Evolutionary conservation across 2,113 vertebrate species (phyloP), one percentile per base, ranked within the genome.

Genomic region (Ophthalmolycus amberensis): DNA sequence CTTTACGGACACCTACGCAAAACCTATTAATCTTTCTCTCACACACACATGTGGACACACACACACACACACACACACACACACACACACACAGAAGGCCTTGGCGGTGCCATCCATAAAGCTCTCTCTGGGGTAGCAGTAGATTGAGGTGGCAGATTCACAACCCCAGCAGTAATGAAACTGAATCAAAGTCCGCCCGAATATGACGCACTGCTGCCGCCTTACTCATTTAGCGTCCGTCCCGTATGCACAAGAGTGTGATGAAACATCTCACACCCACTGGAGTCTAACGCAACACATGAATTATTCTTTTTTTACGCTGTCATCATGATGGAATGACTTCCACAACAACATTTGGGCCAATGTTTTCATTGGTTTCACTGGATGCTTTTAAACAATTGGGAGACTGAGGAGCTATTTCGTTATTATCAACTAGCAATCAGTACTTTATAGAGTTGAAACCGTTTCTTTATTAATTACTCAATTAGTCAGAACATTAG

Each of bases 81-180:
- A 77, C n/a, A 20, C 18, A 63, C 0, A 74, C 16, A 63, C 22
- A 68, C 8, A 75, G 20, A 50, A 18, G 60, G 85, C 86, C 80
- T 85, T 85, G 77, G 65, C 15, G 8, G 38, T 83, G 64, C 79
- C 69, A 90, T 89, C 87, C 52, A 89, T 91, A 83, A 90, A 81
- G 77, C 88, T 88, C 75, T 74, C 65, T 71, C 68, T 52, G 62
- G 74, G 68, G 71, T 68, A 37, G 78, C 62, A 42, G 73, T 14
- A 73, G 73, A 85, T 89, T 84, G 68, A 79, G 75, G 65, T 87
- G 89, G 92, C 82, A 85, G 90, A 90, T 90, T 91, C 80, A 94
- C 77, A 85, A 83, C 91, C 82, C 40, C 68, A 71, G 78, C 85
- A 82, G 84, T 87, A 89, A 91, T 88, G 79, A 90, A 92, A 88